These are phyloP conservation scores for Ochropacha duplaris DNA, from an alignment of 2,888 invertebrate genomes.

Conservation along the genomic window DNA sequence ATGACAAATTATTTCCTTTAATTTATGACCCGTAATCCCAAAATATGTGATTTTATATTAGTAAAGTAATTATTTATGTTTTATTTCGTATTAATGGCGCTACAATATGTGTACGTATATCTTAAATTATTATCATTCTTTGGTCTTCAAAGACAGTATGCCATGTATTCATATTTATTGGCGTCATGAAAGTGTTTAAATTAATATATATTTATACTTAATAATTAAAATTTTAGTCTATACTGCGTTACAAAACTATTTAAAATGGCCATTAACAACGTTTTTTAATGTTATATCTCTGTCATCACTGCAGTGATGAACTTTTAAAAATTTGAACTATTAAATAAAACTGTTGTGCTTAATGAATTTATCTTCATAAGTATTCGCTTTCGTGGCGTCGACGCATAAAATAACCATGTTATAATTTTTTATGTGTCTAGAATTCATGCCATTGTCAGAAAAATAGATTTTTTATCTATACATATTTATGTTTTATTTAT, in stretches of 20 bases:
- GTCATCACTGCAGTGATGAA: too few relatives aligned
- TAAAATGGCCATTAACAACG: too few relatives aligned
- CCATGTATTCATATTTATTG: not conserved
- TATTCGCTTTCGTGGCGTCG: not conserved
- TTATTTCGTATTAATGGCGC: constrained; percentile 22
- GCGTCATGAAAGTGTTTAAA: not conserved
- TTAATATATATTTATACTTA: too few relatives aligned
- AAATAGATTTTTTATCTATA: not conserved
- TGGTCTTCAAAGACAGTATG: not conserved
- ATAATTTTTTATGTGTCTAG: not conserved
- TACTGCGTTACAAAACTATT: too few relatives aligned
- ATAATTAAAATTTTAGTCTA: too few relatives aligned
- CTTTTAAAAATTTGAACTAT: too few relatives aligned
- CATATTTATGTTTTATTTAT: not conserved
- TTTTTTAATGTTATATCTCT: too few relatives aligned
- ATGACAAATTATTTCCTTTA: constrained; percentile 26
- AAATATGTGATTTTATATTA: not conserved
- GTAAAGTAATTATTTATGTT: constrained; percentile 4
- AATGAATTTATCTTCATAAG: not conserved
- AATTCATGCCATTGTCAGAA: not conserved
- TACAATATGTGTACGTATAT: constrained; percentile 6
- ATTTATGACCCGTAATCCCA: constrained; percentile 3
- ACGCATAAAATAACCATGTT: not conserved
- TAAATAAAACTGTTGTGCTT: not conserved
- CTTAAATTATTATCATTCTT: not conserved